Evolutionary conservation across 2,888 invertebrate genomes (phyloP).

Genomic region (Scaptomyza flava): DNA sequence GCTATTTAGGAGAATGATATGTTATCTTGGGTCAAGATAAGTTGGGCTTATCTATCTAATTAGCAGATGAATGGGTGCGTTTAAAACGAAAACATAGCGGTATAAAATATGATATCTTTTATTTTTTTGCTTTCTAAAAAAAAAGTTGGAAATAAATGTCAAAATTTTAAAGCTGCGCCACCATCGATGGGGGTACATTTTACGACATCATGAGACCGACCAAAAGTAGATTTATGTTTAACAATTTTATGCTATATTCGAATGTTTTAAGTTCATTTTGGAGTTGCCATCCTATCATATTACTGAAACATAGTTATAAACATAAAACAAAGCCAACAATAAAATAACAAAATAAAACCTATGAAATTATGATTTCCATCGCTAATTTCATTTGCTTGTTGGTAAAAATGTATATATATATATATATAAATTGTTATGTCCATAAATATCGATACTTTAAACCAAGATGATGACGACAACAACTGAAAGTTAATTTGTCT

Average conservation of each 20-base stretch:
- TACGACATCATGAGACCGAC: conserved; percentile 56
- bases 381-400: conserved; percentile 75
- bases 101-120: conserved; percentile 72
- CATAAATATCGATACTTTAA: conserved; percentile 59
- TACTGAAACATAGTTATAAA: conserved; percentile 46
- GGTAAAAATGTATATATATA: conserved; percentile 64
- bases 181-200: conserved; percentile 71
- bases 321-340: conserved; percentile 38
- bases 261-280: conserved; percentile 25
- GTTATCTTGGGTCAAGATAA: conserved; percentile 31
- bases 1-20: conserved; percentile 18
- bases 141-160: conserved; percentile 74
- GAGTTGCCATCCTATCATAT: conserved; percentile 57
- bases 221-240: conserved; percentile 58
- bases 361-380: conserved; percentile 77
- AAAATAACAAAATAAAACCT: conserved; percentile 57
- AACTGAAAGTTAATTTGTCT: conserved; percentile 66
- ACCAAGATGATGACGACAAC: conserved; percentile 40
- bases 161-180: conserved; percentile 48
- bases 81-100: conserved; percentile 43
- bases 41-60: conserved; percentile 67
- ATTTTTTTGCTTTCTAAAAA: conserved; percentile 63
- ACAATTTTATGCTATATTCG: conserved; percentile 38
- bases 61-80: conserved; percentile 70
- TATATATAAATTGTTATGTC: conserved; percentile 48